A percentile compares a stretch with the other conserved stretches of the same genome.
Evolutionary conservation across 2,113 vertebrate species (phyloP).

Genomic region (Paralichthys olivaceus): DNA sequence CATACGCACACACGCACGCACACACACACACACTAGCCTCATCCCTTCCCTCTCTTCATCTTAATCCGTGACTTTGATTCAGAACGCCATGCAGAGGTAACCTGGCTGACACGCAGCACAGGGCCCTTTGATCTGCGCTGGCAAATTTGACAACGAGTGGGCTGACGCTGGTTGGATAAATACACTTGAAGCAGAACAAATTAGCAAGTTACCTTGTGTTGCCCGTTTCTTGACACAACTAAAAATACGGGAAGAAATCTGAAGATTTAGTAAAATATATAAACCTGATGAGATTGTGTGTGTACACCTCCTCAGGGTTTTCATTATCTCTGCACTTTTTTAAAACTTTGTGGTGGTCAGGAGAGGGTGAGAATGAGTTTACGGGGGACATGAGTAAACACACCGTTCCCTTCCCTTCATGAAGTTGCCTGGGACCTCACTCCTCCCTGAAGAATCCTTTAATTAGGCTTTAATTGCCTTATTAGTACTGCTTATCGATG

Average conservation of each 20-base stretch:
- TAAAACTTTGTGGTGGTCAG: slow-evolving; percentile 39
- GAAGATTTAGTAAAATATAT: not conserved
- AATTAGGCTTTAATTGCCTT: slow-evolving; percentile 82
- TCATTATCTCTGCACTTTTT: slow-evolving; percentile 9
- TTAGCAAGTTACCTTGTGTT: slow-evolving; percentile 29
- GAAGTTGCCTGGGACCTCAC: slow-evolving; percentile 63
- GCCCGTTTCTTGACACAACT: slow-evolving; percentile 7
- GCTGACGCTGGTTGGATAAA: slow-evolving; percentile 57
- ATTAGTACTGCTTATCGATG: slow-evolving; percentile 77
- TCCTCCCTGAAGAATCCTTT: slow-evolving; percentile 73
- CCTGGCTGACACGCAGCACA: slow-evolving; percentile 57
- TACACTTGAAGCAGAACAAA: slow-evolving; percentile 53
- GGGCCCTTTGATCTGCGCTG: slow-evolving; percentile 67
- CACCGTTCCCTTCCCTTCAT: slow-evolving; percentile 39
- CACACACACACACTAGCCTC: not conserved
- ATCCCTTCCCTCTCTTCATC: not conserved
- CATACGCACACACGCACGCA: not conserved
- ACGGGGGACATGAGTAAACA: slow-evolving; percentile 53
- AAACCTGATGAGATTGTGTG: not conserved
- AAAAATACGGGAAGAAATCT: slow-evolving; percentile 17
- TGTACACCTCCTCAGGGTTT: slow-evolving; percentile 5
- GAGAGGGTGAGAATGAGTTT: slow-evolving; percentile 18
- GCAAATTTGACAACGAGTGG: slow-evolving; percentile 64
- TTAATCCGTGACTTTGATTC: slow-evolving; percentile 72
- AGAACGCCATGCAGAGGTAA: slow-evolving; percentile 56